These are phyloP conservation scores for Pteropus rufus DNA, from an alignment of 2,797 vertebrate species.

Conservation along the genomic window DNA sequence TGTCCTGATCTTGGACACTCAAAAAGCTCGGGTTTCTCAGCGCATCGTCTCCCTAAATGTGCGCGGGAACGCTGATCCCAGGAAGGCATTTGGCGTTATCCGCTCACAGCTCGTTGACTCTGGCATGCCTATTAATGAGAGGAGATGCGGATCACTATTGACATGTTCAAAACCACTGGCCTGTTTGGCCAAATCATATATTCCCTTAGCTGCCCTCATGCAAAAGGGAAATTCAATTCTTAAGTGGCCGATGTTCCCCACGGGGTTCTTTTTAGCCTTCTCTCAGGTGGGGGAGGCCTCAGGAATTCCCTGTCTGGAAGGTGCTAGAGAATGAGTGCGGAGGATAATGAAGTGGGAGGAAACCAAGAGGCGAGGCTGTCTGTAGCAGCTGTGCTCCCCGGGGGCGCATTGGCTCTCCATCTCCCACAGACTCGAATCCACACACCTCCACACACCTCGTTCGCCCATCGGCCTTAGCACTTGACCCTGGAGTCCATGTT, in stretches of 20 bases:
- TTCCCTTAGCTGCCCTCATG: background rate
- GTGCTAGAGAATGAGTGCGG: background rate
- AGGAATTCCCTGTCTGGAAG: background rate
- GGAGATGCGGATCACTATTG: background rate
- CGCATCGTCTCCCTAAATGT: background rate
- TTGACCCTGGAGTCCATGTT: accelerated
- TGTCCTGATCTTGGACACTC: background rate
- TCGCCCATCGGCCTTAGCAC: background rate
- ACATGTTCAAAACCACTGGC: background rate
- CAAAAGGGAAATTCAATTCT: background rate
- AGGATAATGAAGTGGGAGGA: background rate
- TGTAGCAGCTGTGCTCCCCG: background rate
- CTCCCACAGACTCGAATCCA: background rate
- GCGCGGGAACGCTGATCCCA: background rate
- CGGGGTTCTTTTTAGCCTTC: background rate
- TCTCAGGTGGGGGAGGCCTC: background rate
- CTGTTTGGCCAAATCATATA: background rate
- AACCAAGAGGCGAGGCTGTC: background rate
- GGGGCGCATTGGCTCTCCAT: background rate
- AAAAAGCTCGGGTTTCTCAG: background rate
- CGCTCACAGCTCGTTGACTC: background rate
- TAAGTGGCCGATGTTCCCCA: background rate
- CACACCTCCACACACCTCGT: background rate
- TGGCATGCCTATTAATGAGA: background rate
- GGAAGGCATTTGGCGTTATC: background rate